Conservation (phyloP, 2,797 vertebrate genomes). For the Micropoecilia bifurca region DNA sequence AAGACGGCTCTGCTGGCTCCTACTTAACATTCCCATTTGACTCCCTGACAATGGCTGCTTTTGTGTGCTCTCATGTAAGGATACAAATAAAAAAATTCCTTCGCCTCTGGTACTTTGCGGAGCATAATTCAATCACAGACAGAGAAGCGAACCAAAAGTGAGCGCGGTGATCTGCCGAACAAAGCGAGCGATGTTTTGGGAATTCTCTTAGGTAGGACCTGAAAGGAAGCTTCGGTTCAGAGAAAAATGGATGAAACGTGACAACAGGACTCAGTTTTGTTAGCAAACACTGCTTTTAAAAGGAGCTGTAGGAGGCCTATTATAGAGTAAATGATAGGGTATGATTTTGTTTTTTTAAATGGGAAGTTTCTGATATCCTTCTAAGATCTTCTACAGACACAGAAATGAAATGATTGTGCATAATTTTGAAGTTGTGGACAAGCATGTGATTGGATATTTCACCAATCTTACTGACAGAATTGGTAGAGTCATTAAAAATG, state of each 20-base stretch:
- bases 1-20: slow-evolving; percentile 69
- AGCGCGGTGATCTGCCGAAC: slow-evolving; percentile 46
- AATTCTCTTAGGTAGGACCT: slow-evolving; percentile 57
- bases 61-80: slow-evolving; percentile 61
- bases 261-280: slow-evolving; percentile 34
- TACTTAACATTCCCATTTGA: slow-evolving; percentile 78
- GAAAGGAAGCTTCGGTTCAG: slow-evolving; percentile 40
- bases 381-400: slow-evolving; percentile 30
- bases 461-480: background rate
- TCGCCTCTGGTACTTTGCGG: slow-evolving; percentile 60
- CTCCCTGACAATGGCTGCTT: slow-evolving; percentile 60
- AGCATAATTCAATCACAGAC: slow-evolving; percentile 63
- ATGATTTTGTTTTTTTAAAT: background rate
- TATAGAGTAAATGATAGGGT: slow-evolving; percentile 22
- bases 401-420: background rate
- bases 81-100: slow-evolving; percentile 47
- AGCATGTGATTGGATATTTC: background rate
- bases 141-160: slow-evolving; percentile 32
- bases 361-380: background rate
- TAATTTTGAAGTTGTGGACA: background rate
- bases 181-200: slow-evolving; percentile 50
- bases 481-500: background rate
- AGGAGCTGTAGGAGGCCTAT: slow-evolving; percentile 48
- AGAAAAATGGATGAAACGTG: slow-evolving; percentile 37
- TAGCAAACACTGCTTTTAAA: slow-evolving; percentile 36